Conservation (phyloP, 1,140 invertebrate genomes). For the Drosophila persimilis region DNA sequence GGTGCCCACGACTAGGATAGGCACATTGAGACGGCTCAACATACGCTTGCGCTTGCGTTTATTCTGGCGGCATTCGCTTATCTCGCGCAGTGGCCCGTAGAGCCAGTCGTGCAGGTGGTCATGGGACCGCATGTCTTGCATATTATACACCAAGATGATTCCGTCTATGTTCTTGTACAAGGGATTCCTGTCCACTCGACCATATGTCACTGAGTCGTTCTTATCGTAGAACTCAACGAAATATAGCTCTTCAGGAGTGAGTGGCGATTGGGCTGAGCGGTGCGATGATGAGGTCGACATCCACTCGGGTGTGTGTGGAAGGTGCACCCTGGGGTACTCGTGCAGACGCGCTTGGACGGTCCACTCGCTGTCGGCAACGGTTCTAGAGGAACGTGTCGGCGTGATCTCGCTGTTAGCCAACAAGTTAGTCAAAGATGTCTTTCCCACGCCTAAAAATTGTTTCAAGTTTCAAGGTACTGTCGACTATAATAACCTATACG, state of each 20-base stretch:
- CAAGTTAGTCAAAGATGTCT: slow-evolving; percentile 55
- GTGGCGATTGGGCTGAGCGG: not conserved
- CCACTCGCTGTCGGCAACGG: slow-evolving; percentile 41
- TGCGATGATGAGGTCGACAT: slow-evolving; percentile 46
- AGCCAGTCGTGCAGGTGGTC: slow-evolving; percentile 61
- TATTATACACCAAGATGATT: slow-evolving; percentile 57
- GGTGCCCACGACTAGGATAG: slow-evolving; percentile 63
- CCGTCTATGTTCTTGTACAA: slow-evolving; percentile 55
- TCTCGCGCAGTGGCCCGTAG: slow-evolving; percentile 46
- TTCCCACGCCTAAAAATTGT: slow-evolving; percentile 50
- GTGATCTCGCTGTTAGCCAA: slow-evolving; percentile 47
- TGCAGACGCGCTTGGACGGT: slow-evolving; percentile 58
- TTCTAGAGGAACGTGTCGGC: slow-evolving; percentile 37
- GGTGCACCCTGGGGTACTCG: slow-evolving; percentile 27
- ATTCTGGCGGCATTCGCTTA: slow-evolving; percentile 36
- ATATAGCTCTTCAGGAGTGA: slow-evolving; percentile 34
- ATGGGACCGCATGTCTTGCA: slow-evolving; percentile 44
- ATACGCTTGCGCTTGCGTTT: slow-evolving; percentile 5
- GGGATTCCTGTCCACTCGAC: slow-evolving; percentile 19
- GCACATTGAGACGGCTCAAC: slow-evolving; percentile 37
- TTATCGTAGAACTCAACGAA: slow-evolving; percentile 64
- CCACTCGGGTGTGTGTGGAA: slow-evolving; percentile 50
- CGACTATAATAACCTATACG: not conserved
- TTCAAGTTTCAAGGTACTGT: not conserved
- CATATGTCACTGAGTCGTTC: slow-evolving; percentile 28